phyloP scores from a whole-genome alignment of 2,888 invertebrate genomes.

The Drosophila prostipennis region DNA sequence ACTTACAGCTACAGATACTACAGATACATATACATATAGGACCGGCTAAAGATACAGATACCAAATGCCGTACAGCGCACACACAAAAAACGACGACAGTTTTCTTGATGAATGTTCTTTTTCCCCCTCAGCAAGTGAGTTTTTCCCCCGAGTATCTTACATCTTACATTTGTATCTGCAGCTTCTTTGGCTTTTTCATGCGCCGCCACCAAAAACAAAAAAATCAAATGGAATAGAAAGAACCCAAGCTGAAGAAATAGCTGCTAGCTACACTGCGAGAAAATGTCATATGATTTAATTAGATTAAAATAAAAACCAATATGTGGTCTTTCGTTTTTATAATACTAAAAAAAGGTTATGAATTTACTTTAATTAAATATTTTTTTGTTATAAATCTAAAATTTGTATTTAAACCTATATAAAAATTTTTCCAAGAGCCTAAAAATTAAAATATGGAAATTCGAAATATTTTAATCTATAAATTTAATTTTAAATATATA shows the following conservation, averaged over 20 bases:
- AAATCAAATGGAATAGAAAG: slow-evolving; percentile 16
- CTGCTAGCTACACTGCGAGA: slow-evolving; percentile 13
- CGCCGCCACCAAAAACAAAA: slow-evolving; percentile 49
- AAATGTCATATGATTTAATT: neutral
- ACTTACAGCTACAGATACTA: slow-evolving; percentile 56
- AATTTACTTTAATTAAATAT: too few relatives aligned
- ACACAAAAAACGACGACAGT: slow-evolving; percentile 75
- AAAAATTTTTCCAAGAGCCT: too few relatives aligned
- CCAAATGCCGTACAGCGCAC: slow-evolving; percentile 8
- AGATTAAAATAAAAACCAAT: neutral
- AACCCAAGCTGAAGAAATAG: slow-evolving; percentile 13
- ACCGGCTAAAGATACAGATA: slow-evolving; percentile 12
- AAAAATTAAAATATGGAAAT: too few relatives aligned
- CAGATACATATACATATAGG: slow-evolving; percentile 13
- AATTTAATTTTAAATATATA: too few relatives aligned
- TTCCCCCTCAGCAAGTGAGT: slow-evolving; percentile 44
- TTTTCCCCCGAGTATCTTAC: slow-evolving; percentile 45
- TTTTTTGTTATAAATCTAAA: too few relatives aligned
- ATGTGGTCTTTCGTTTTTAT: neutral
- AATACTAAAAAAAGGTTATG: neutral
- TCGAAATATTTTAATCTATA: neutral
- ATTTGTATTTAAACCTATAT: too few relatives aligned
- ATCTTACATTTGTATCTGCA: slow-evolving; percentile 42
- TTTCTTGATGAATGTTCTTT: slow-evolving; percentile 80
- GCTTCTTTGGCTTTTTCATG: slow-evolving; percentile 64